Evolutionary conservation across 2,888 invertebrate species (phyloP), one percentile per base, ranked within the genome.

Genomic region (Athetis lepigone): DNA sequence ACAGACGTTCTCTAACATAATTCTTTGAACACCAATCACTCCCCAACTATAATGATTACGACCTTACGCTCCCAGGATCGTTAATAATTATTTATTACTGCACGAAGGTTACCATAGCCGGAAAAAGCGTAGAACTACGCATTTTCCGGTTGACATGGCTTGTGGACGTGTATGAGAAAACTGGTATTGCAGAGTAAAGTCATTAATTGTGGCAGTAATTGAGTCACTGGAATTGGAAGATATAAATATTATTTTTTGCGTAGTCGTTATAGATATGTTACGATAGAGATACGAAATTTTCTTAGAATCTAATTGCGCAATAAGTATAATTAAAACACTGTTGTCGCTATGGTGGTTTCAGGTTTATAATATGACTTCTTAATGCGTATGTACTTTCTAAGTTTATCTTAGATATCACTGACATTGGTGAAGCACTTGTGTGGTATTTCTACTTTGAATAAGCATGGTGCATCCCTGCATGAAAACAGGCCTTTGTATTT

Each of bases 1-100:
- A n/a, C 16, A 9, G 3, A 16, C 9, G 13, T 60, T 21, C 2
- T 19, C n/a, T 21, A n/a, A 11, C 40, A 37, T 16, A 16, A 52
- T 40, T 67, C 19, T 54, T 40, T 69, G 42, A 70, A 60, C 70
- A 52, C 70, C 61, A 60, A 75, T 70, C 42, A 60, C 51, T 70
- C 18, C 23, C 29, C 46, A 18, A 33, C 42, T 43, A 21, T 69
- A 19, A 54, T 70, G 25, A 60, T 75, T 37, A 75, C 29, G 21
- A 21, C 70, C 62, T 40, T 33, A 74, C 27, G 47, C 52, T 69
- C 47, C 25, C 19, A 40, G 62, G 70, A 16, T 46, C 49, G 61
- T 70, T 70, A 61, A 75, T 61, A 50, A 75, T 75, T 70, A 75
- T 70, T 69, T 69, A 70, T 68, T 70, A 52, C 45, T 21, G 11